These are phyloP conservation scores for Sylvilagus bachmani DNA, from an alignment of 2,113 vertebrate species.

Conservation along the genomic window DNA sequence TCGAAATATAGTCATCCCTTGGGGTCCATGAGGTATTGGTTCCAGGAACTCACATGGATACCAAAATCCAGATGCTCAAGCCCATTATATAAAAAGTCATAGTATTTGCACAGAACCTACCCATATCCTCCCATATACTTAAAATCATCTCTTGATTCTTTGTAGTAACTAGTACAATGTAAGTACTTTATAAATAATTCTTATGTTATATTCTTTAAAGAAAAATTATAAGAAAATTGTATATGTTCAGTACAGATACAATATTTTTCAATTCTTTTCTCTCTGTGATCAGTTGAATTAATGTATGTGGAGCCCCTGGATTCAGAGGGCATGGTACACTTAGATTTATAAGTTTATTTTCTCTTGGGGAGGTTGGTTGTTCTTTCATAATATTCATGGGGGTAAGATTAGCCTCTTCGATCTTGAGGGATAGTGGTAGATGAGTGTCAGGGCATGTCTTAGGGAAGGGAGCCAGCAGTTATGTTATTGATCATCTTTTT, in stretches of 20 bases:
- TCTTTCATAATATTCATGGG: not conserved
- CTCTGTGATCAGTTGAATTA: too few relatives aligned
- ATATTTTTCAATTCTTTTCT: not conserved
- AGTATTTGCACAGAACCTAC: not conserved
- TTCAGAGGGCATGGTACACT: not conserved
- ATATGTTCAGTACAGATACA: not conserved
- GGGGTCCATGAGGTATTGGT: not conserved
- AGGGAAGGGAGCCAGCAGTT: not conserved
- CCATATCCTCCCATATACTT: not conserved
- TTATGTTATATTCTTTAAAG: not conserved
- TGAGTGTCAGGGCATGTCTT: not conserved
- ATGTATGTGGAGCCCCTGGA: too few relatives aligned
- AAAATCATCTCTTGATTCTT: not conserved
- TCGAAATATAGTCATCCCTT: not conserved
- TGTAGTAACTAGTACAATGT: too few relatives aligned
- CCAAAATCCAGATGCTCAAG: not conserved
- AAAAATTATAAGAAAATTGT: not conserved
- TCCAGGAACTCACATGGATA: too few relatives aligned
- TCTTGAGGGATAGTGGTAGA: not conserved
- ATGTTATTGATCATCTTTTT: not conserved
- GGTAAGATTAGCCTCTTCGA: not conserved
- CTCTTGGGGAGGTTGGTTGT: not conserved
- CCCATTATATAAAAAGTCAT: not conserved
- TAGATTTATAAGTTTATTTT: slow-evolving; percentile 6
- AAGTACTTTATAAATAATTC: not conserved